Evolutionary conservation across 1,140 invertebrate species (phyloP).

Genomic region (Artemia franciscana): DNA sequence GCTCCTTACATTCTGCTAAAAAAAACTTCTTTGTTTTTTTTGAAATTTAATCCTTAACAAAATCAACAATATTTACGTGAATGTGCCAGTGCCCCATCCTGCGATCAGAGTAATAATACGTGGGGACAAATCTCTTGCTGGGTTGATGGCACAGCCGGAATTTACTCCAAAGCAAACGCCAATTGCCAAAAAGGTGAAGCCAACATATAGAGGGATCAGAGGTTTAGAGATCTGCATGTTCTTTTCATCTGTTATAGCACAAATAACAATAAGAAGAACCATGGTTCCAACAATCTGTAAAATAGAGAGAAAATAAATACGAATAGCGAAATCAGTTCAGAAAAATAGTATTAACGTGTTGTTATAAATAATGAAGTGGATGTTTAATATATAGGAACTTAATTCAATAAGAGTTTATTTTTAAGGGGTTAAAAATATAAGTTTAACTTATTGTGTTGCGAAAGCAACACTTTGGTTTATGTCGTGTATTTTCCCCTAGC

Average conservation of each 20-base stretch:
- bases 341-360: too few species aligned
- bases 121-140: slow-evolving; percentile 34
- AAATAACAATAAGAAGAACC: slow-evolving; percentile 26
- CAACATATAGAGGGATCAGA: slow-evolving; percentile 26
- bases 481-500: too few species aligned
- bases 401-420: too few species aligned
- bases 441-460: too few species aligned
- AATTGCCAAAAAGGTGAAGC: slow-evolving; percentile 27
- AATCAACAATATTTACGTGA: slow-evolving; percentile 24
- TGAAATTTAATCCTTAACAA: too few species aligned
- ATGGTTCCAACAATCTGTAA: slow-evolving; percentile 30
- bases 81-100: slow-evolving; percentile 28
- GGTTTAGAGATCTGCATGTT: slow-evolving; percentile 25
- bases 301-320: background rate
- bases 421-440: too few species aligned
- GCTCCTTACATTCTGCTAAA: too few species aligned
- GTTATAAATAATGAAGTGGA: too few species aligned
- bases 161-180: slow-evolving; percentile 30
- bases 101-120: slow-evolving; percentile 28
- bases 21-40: too few species aligned
- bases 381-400: too few species aligned
- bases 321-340: too few species aligned
- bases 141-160: slow-evolving; percentile 35
- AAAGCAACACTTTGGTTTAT: too few species aligned
- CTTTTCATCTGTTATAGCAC: slow-evolving; percentile 27